phyloP scores from a whole-genome alignment of 2,888 invertebrate species.

The Orchesellides sinensis region DNA sequence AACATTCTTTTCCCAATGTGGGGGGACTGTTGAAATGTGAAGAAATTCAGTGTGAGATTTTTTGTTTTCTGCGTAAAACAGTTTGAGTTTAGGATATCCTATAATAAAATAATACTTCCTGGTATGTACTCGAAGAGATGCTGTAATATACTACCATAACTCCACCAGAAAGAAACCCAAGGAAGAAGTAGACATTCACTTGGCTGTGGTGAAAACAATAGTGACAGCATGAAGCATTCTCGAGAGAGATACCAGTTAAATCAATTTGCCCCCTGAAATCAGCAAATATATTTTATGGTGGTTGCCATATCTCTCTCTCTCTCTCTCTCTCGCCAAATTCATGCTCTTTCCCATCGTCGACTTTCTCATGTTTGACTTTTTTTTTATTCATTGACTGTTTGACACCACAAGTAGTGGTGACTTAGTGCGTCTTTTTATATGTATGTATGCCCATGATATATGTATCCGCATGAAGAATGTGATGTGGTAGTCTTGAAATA shows the following conservation, averaged over 20 bases:
- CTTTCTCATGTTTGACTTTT: slow-evolving; percentile 49
- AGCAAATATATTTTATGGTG: no score
- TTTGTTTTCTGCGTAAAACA: slow-evolving; percentile 29
- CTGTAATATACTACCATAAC: neutral
- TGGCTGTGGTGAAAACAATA: slow-evolving; percentile 12
- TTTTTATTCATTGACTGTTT: slow-evolving; percentile 47
- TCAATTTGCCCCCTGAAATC: slow-evolving; percentile 54
- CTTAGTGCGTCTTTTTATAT: no score
- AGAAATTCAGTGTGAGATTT: slow-evolving; percentile 21
- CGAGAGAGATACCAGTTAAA: slow-evolving; percentile 47
- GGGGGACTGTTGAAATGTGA: no score
- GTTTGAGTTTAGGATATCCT: slow-evolving; percentile 38
- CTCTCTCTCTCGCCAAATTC: no score
- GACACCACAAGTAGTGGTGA: neutral
- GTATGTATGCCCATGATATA: no score
- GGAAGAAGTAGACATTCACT: neutral
- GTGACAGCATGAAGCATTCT: slow-evolving; percentile 38
- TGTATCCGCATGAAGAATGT: no score
- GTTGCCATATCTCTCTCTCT: no score
- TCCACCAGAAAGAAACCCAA: neutral
- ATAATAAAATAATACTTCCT: slow-evolving; percentile 49
- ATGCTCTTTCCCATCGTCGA: neutral
- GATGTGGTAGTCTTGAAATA: no score
- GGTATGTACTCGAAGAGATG: neutral
- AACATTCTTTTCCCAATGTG: slow-evolving; percentile 23